Evolutionary conservation across 2,888 invertebrate genomes (phyloP).

Genomic region (Microchrysa polita): DNA sequence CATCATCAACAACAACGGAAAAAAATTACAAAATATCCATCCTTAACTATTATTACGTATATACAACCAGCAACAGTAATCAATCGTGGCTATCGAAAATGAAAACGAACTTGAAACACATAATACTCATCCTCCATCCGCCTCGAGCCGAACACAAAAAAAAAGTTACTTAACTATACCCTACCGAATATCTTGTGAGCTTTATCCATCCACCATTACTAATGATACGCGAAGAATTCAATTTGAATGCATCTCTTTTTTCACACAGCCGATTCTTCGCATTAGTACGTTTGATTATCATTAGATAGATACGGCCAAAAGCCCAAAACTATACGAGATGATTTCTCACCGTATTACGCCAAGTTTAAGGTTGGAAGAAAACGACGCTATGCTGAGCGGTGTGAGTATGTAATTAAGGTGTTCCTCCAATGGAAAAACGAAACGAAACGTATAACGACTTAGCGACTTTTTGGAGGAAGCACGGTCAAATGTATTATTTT

Average conservation of each 20-base stretch:
- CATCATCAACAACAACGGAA: too few relatives aligned
- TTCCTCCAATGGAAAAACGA: not conserved
- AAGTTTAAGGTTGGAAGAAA: not conserved
- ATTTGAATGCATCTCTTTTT: conserved; percentile 34
- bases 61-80: too few relatives aligned
- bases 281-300: conserved; percentile 5
- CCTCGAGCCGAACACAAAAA: too few relatives aligned
- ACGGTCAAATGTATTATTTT: conserved; percentile 26
- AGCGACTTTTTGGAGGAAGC: conserved; percentile 15
- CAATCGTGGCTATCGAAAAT: too few relatives aligned
- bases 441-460: not conserved
- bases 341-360: conserved; percentile 32
- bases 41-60: too few relatives aligned
- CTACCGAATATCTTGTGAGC: not conserved
- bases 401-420: conserved; percentile 17
- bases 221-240: conserved; percentile 36
- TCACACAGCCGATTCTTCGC: conserved; percentile 4
- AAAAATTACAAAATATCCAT: too few relatives aligned
- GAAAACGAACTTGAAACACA: too few relatives aligned
- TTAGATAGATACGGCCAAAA: conserved; percentile 2
- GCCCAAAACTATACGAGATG: not conserved
- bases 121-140: too few relatives aligned
- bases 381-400: too few relatives aligned
- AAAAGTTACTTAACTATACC: too few relatives aligned
- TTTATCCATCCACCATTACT: conserved; percentile 15